phyloP scores from a whole-genome alignment of 2,113 vertebrate species.

The Bujurquina vittata region DNA sequence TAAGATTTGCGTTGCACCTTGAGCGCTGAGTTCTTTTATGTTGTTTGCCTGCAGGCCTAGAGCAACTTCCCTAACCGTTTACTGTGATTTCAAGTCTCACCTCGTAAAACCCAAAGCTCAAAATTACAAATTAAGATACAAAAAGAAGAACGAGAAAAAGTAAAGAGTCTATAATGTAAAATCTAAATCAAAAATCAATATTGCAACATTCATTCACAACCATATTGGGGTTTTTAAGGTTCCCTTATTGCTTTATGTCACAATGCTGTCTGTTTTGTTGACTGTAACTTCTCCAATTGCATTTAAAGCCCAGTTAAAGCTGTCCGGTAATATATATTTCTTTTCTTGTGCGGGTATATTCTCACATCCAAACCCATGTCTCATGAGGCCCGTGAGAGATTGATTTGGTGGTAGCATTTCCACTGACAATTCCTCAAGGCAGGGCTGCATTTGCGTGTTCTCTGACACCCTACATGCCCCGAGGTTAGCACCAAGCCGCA shows the following conservation, averaged over 20 bases:
- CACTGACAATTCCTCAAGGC: conserved; percentile 74
- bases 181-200: not conserved
- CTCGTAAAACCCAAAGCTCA: not conserved
- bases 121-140: not conserved
- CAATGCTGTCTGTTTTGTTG: not conserved
- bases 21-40: conserved; percentile 20
- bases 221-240: not conserved
- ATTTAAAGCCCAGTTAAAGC: conserved; percentile 21
- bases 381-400: conserved; percentile 66
- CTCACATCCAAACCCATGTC: conserved; percentile 54
- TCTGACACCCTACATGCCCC: conserved; percentile 69
- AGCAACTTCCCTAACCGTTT: conserved; percentile 8
- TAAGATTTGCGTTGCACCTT: conserved; percentile 24
- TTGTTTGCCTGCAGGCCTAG: conserved; percentile 16
- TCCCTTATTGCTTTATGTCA: not conserved
- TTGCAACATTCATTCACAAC: not conserved
- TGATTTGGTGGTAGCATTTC: conserved; percentile 74
- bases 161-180: not conserved
- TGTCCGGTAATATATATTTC: not conserved
- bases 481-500: conserved; percentile 61
- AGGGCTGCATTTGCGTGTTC: conserved; percentile 61
- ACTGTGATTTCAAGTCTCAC: conserved; percentile 4
- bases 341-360: conserved; percentile 27
- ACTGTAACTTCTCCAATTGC: not conserved
- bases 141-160: not conserved